Evolutionary conservation across 2,113 vertebrate genomes (phyloP), one percentile per base, ranked within the genome.

Genomic region (Amblyornis subalaris): DNA sequence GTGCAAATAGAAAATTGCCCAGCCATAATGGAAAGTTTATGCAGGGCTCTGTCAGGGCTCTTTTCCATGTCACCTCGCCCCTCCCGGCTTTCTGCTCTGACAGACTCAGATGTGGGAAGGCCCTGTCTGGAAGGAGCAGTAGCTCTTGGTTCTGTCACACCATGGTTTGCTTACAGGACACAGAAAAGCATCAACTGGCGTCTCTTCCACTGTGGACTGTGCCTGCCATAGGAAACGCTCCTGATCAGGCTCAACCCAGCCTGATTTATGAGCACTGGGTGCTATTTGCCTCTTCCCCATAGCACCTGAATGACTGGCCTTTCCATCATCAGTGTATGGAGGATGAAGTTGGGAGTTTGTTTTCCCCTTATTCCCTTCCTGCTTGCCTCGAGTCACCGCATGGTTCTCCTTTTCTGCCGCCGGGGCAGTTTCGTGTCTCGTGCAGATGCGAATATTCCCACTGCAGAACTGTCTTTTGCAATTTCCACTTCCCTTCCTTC

Each of bases 1-100:
- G 95, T 95, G 94, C 93, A 93, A 93, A 81, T 92, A 96, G 93
- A 95, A 96, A 95, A 93, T 72, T 91, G 90, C 92, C 54, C 36
- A 47, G 86, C 89, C 42, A 55, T 86, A 89, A 76, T 91, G 93
- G 91, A 95, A 72, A 94, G 92, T 89, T 96, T 96, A 92, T 85
- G 51, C 65, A 71, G 48, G 78, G 75, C 69, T 94, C 90, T 96
- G 96, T 75, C 94, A 92, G 85, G 72, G 57, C 70, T 85, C 66
- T 80, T 92, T 96, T 91, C 85, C 69, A 51, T 88, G 85, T 73
- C 95, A 90, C 89, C 83, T 96, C 89, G 1, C 82, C 60, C 76
- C 66, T 89, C 72, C 65, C 0, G 0, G 64, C 92, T 88, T 71
- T 95, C 64, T 90, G 77, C 73, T 78, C 10, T 26, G 72, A 20